Base-by-base conservation (phyloP, 2,888 invertebrate genomes). In the Meta bourneti region DNA sequence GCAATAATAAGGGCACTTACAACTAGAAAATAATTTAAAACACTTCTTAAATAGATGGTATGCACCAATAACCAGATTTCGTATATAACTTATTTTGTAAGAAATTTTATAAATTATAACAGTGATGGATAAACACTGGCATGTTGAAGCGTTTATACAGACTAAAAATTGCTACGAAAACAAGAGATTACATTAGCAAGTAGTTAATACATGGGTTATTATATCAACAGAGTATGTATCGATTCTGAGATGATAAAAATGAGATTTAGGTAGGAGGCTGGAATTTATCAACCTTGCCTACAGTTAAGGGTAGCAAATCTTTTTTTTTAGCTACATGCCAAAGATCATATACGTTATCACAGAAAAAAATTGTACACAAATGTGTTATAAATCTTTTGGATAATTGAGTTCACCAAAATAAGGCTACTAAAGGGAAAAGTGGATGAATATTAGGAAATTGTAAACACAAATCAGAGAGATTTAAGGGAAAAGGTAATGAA, bases 1-100 rank as follows among this genome's bases (percentile, higher is more conserved):
- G 82, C 85, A 75, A 82, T 86, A 91, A 87, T 92, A 92, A 92
- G 92, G 92, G 70, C 92, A 92, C 92, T 92, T 92, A 89, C 78
- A 83, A 86, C 83, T 90, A 85, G 90, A 90, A 90, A 85, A 90
- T 19, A 84, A 84, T 11, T 75, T 52, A 82, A 51, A 82, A 52
- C 71, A 82, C 20, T 74, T 75, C 74, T 48, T 9, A 34, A 54
- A 49, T 52, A 20, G 7, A 34, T 74, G 75, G 75, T 13, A 54
- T 61, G 84, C 84, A 83, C 70, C 81, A 48, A 70, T 81, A 69
- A 11, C 81, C 61, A 61, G 61, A 61, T 61, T 61, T 61, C 61
- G 6, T 11, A 61, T 34, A 34, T 34, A 34, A 34, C 34, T 34
- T 34, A 34, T 61, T 16, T 9, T 11, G 61, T 16, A 16, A 61